Conservation (phyloP, 30 jellyfish, hydroid and myxozoan genomes). For the Aurelia aurita complex sp. Pacific region DNA sequence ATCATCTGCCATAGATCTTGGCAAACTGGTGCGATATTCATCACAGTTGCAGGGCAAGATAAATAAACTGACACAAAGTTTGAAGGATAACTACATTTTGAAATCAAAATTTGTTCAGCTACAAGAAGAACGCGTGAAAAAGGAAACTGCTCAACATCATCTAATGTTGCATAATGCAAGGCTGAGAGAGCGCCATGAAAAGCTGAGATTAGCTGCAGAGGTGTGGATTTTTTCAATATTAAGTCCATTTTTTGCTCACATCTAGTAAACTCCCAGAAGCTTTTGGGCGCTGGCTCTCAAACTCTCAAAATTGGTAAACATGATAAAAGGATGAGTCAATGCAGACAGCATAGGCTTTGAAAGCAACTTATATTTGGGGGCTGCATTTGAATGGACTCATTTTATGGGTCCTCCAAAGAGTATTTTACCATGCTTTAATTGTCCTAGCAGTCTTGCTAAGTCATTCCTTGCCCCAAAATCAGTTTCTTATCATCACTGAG, state of each 20-base stretch:
- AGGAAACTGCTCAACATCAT: slow-evolving; percentile 56
- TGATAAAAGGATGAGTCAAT: too few species aligned
- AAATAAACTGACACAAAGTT: slow-evolving; percentile 13
- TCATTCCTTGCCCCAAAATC: too few species aligned
- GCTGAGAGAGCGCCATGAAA: slow-evolving; percentile 50
- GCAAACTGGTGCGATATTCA: slow-evolving; percentile 16
- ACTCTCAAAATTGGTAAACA: too few species aligned
- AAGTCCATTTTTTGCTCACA: not conserved
- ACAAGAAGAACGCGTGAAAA: slow-evolving; percentile 12
- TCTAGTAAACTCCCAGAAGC: too few species aligned
- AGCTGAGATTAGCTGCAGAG: slow-evolving; percentile 50
- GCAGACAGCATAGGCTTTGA: too few species aligned
- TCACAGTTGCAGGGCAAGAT: slow-evolving; percentile 30
- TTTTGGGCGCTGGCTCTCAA: too few species aligned
- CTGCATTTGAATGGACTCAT: too few species aligned
- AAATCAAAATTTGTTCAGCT: slow-evolving; percentile 10
- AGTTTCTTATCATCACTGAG: too few species aligned
- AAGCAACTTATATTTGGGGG: too few species aligned
- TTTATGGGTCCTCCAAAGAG: too few species aligned
- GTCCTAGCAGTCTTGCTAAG: too few species aligned
- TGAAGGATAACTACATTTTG: slow-evolving; percentile 24
- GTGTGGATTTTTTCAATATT: not conserved
- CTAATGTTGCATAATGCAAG: slow-evolving; percentile 26
- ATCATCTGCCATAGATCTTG: slow-evolving; percentile 58
- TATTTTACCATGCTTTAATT: too few species aligned